Conservation (phyloP, 2,113 vertebrate genomes). For the Oxyura jamaicensis region DNA sequence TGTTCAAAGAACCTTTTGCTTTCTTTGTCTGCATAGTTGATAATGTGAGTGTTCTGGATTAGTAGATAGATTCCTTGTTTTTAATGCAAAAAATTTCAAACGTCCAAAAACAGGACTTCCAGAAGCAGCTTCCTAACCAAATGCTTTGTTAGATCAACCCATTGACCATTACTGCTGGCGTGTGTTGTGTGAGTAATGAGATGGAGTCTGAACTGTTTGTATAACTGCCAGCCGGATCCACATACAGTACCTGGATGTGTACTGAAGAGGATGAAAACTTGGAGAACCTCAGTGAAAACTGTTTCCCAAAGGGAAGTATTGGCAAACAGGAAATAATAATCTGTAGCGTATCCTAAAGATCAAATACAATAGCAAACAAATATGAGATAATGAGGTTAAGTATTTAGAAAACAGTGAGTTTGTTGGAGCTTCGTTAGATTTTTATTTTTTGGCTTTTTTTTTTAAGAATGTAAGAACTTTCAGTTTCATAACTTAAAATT, state of each 20-base stretch:
- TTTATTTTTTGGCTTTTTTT: background rate
- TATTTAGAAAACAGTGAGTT: background rate
- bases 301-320: background rate
- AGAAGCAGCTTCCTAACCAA: background rate
- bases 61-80: background rate
- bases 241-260: background rate
- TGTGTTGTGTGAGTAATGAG: accelerated
- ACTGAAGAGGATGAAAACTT: background rate
- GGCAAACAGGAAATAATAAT: background rate
- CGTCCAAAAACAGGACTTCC: background rate
- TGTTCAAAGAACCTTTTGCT: background rate
- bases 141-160: background rate
- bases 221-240: background rate
- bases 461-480: background rate
- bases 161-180: background rate
- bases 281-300: background rate
- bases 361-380: background rate
- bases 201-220: background rate
- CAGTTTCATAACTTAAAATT: background rate
- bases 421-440: background rate
- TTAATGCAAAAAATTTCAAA: background rate
- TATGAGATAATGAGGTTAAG: background rate
- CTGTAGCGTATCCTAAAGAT: background rate
- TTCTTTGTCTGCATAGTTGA: background rate
- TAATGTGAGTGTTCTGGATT: background rate